Base-by-base conservation (phyloP, 2,888 invertebrate genomes). In the Caenorhabditis doughertyi region DNA sequence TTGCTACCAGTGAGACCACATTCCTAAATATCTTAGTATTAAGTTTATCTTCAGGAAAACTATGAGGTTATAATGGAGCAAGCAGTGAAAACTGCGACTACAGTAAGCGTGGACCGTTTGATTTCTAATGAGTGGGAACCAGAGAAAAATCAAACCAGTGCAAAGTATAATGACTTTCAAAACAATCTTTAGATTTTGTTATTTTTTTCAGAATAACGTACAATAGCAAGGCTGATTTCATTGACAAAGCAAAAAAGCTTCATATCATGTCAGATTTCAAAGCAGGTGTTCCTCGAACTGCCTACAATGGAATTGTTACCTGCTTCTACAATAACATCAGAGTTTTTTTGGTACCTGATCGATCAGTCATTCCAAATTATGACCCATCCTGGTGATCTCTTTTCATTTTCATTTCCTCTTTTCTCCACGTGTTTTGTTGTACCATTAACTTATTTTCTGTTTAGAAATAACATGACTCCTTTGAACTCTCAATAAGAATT, bases 281-380 rank as follows among this genome's bases (percentile, higher is more conserved):
- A 97, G 68, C 97, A 92, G 98, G 98, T 0, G 97, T 99, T 27
- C 97, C 98, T 9, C 94, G 99, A 82, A 97, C 97, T 9, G 98
- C 96, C 1, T 99, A 99, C 92, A 94, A 95, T 86, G 99, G 99
- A 47, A 95, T 98, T 32, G 96, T 99, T 16, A 95, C 96, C 21
- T 97, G 98, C 92, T 95, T 94, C 92, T 95, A 95, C 86, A 95
- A 95, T 81, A 95, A 95, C 1, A 94, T 95, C 51, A 94, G 97
- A 76, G 95, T 98, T 13, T 96, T 95, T 93, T 94, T 98, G 85
- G 95, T 97, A 9, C 97, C 97, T 0, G 70, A 85, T 39, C 25
- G 74, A n/a, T 42, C 16, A 0, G 39, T 42, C 16, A 47, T 84
- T 29, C 67, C 35, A 11, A 84, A 83, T 5, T 91, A 90, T 58